Evolutionary conservation across 2,797 vertebrate genomes (phyloP).

Genomic region (Macrochelys suwanniensis): DNA sequence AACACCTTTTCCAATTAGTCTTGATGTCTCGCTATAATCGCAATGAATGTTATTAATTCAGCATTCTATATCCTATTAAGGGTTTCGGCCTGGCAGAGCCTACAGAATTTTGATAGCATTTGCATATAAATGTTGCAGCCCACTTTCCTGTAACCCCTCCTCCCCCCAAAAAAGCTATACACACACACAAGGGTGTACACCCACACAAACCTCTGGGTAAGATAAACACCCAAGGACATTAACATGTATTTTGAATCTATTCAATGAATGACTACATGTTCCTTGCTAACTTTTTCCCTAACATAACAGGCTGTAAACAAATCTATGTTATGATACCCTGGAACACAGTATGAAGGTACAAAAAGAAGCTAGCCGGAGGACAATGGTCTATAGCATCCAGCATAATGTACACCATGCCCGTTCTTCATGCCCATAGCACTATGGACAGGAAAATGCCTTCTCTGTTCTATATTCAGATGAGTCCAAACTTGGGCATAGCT

Average conservation of each 20-base stretch:
- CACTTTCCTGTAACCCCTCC: background rate
- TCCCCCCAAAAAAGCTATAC: background rate
- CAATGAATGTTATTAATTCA: constrained; percentile 76
- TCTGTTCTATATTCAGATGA: background rate
- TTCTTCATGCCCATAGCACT: background rate
- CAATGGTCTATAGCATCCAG: accelerated
- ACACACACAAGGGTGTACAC: background rate
- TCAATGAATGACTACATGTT: background rate
- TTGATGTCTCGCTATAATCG: constrained; percentile 74
- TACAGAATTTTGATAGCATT: constrained; percentile 57
- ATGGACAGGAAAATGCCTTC: background rate
- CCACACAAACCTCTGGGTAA: background rate
- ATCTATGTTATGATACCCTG: background rate
- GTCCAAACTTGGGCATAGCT: background rate
- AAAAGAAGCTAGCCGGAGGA: background rate
- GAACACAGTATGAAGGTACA: background rate
- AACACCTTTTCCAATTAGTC: constrained; percentile 76
- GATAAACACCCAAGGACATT: background rate
- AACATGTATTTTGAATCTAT: background rate
- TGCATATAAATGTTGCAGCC: constrained; percentile 58
- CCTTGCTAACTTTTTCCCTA: background rate
- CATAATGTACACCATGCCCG: background rate
- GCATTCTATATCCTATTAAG: constrained; percentile 59
- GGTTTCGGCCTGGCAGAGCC: constrained; percentile 55
- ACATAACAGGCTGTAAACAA: background rate